These are phyloP conservation scores for Phyto melanocephala DNA, from an alignment of 2,888 invertebrate genomes.

Conservation along the genomic window DNA sequence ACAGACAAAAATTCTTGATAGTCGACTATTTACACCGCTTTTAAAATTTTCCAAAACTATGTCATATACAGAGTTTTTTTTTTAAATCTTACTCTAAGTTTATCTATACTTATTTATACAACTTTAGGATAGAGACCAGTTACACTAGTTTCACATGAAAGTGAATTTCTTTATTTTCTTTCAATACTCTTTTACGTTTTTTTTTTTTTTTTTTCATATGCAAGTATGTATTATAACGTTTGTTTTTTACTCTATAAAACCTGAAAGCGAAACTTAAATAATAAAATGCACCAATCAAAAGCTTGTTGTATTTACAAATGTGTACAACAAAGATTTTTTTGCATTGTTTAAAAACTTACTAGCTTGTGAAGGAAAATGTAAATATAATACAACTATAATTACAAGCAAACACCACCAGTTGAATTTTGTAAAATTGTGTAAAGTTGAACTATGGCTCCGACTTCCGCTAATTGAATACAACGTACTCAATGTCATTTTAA, in stretches of 20 bases:
- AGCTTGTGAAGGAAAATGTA: conserved; percentile 34
- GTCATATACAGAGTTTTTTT: too few species aligned
- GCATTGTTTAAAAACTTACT: conserved; percentile 39
- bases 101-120: not conserved
- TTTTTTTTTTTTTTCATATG: not conserved
- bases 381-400: conserved; percentile 34
- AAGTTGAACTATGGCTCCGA: conserved; percentile 25
- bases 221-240: not conserved
- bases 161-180: conserved; percentile 71
- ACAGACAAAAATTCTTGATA: too few species aligned
- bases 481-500: conserved; percentile 64
- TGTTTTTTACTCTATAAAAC: conserved; percentile 50
- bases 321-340: not conserved
- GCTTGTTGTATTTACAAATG: conserved; percentile 14
- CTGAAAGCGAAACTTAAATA: conserved; percentile 62
- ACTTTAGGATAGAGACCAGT: conserved; percentile 71
- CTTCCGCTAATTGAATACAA: conserved; percentile 54
- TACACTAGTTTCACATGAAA: conserved; percentile 74
- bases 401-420: conserved; percentile 32
- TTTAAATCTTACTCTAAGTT: too few species aligned
- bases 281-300: conserved; percentile 10
- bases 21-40: too few species aligned
- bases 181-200: not conserved
- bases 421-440: not conserved
- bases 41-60: too few species aligned